phyloP scores from a whole-genome alignment of 2,797 vertebrate species.

The Microcaecilia unicolor region DNA sequence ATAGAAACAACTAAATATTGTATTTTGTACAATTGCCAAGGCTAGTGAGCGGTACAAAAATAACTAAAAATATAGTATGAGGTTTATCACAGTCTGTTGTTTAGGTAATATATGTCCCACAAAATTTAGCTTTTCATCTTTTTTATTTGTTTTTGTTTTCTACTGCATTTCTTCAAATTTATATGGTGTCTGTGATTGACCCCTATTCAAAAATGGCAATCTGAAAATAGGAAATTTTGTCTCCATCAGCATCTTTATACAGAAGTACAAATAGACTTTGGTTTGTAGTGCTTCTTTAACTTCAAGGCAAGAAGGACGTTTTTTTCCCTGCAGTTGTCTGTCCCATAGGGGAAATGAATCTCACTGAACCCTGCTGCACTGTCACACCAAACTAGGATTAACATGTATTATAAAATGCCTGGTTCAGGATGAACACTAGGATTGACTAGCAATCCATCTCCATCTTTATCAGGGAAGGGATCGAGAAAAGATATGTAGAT shows the following conservation, averaged over 20 bases:
- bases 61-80: neutral
- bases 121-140: neutral
- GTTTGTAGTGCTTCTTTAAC: neutral
- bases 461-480: neutral
- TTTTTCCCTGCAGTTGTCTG: neutral
- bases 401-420: neutral
- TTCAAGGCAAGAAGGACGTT: slow-evolving; percentile 1
- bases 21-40: neutral
- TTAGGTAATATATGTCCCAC: neutral
- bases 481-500: neutral
- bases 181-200: neutral
- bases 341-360: neutral
- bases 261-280: neutral
- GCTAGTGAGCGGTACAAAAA: neutral
- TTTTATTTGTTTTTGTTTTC: no score
- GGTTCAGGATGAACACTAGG: neutral
- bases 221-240: neutral
- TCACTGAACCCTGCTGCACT: neutral
- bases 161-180: neutral
- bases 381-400: neutral
- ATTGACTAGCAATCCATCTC: neutral
- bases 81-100: no score
- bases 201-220: neutral
- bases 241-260: neutral
- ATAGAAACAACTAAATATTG: neutral